A percentile compares a stretch with the other conserved stretches of the same genome.
phyloP scores from a whole-genome alignment of 1,140 invertebrate species.

The Meloidogyne hapla region DNA sequence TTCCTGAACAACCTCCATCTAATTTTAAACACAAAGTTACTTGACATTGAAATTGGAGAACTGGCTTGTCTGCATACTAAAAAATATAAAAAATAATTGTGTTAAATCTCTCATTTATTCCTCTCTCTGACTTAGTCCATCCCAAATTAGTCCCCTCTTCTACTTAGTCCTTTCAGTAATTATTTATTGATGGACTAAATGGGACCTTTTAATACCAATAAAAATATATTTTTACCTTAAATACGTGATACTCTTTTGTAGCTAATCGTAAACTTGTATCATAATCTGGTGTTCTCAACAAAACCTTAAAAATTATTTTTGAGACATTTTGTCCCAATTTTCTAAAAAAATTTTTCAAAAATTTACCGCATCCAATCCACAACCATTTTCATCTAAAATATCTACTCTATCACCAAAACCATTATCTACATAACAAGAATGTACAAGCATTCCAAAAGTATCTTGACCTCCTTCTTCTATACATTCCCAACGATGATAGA shows the following conservation, averaged over 20 bases:
- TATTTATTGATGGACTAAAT: too few relatives aligned
- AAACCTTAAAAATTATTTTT: conserved; percentile 2
- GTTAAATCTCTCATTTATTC: too few relatives aligned
- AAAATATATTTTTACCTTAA: conserved; percentile 41
- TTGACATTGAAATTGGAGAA: conserved; percentile 64
- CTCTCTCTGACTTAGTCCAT: too few relatives aligned
- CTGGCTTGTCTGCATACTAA: conserved; percentile 59
- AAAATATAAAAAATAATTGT: neutral
- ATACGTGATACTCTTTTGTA: conserved; percentile 60
- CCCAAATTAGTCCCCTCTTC: too few relatives aligned
- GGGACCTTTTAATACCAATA: neutral
- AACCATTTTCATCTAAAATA: conserved; percentile 56
- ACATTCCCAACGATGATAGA: conserved; percentile 63
- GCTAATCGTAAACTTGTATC: conserved; percentile 53
- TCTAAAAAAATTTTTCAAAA: conserved; percentile 10
- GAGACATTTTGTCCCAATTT: neutral
- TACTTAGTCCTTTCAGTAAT: too few relatives aligned
- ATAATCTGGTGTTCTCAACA: conserved; percentile 57
- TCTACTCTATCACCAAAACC: conserved; percentile 62
- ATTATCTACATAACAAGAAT: conserved; percentile 63
- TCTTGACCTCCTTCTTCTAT: conserved; percentile 55
- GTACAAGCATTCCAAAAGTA: conserved; percentile 63
- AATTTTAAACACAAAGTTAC: conserved; percentile 61
- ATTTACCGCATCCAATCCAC: conserved; percentile 28
- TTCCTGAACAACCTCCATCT: conserved; percentile 59